Conservation (phyloP, 1,140 invertebrate genomes). For the Aphidius gifuensis region DNA sequence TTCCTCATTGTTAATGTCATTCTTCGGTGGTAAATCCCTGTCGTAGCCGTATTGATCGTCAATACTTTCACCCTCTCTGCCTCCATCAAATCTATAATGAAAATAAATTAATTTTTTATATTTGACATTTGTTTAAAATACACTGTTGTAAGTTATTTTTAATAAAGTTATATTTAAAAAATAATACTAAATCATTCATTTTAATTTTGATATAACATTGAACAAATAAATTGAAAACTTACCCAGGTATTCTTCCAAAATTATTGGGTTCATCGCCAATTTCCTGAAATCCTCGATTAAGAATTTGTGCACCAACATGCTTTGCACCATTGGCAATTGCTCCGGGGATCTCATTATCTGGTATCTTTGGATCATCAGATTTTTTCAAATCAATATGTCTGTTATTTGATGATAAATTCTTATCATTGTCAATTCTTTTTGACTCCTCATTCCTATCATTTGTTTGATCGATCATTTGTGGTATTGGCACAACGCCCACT, state of each 20-base stretch:
- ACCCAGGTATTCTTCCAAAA: constrained; percentile 38
- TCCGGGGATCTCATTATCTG: constrained; percentile 29
- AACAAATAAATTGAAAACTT: background rate
- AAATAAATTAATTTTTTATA: background rate
- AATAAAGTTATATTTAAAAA: no score
- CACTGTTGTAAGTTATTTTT: background rate
- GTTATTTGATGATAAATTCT: constrained; percentile 15
- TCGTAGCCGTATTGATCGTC: constrained; percentile 50
- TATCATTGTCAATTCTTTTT: constrained; percentile 20
- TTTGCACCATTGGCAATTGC: constrained; percentile 25
- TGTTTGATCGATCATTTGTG: constrained; percentile 33
- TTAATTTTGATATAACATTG: no score
- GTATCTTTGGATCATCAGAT: constrained; percentile 8
- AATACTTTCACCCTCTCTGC: constrained; percentile 39
- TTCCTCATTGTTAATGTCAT: constrained; percentile 43
- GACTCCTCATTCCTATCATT: constrained; percentile 31
- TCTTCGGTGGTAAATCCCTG: constrained; percentile 45
- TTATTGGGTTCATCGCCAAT: constrained; percentile 49
- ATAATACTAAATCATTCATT: no score
- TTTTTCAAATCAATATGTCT: constrained; percentile 14
- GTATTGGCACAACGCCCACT: constrained; percentile 47
- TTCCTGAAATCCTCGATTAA: constrained; percentile 45
- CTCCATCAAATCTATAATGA: constrained; percentile 39
- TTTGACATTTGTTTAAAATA: constrained; percentile 10
- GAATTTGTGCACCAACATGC: constrained; percentile 37